These are phyloP conservation scores for Ciconia stormi DNA, from an alignment of 2,113 vertebrate species.

Conservation along the genomic window DNA sequence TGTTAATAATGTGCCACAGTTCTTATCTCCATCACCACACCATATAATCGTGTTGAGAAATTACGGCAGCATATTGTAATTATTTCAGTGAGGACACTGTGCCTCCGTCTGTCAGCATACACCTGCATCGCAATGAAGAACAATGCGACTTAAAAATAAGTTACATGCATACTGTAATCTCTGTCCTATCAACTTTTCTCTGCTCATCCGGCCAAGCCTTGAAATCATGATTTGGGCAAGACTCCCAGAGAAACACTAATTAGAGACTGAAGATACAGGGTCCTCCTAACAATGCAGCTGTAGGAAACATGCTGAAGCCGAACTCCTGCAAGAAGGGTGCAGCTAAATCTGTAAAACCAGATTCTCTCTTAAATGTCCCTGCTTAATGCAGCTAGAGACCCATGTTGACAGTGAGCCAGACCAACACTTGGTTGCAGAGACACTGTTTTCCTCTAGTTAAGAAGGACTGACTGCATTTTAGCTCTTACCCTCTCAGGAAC, in stretches of 20 bases:
- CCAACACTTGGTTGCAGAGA: neutral
- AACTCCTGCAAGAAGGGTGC: neutral
- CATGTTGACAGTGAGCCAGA: fast-evolving
- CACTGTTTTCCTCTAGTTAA: neutral
- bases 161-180: neutral
- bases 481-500: neutral
- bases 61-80: neutral
- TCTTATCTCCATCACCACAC: neutral
- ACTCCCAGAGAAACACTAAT: neutral
- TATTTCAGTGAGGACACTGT: neutral
- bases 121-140: neutral
- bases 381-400: neutral
- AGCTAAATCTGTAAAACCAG: neutral
- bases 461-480: neutral
- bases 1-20: neutral
- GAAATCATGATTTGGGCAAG: neutral
- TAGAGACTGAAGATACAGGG: neutral
- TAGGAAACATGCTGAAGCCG: neutral
- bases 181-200: neutral
- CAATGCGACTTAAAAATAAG: neutral
- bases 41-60: neutral
- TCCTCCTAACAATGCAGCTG: neutral
- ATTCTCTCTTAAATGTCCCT: neutral
- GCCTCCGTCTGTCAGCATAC: neutral
- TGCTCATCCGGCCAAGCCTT: neutral